Evolutionary conservation across 1,140 invertebrate genomes (phyloP), one percentile per base, ranked within the genome.

Genomic region (Temnothorax nylanderi): DNA sequence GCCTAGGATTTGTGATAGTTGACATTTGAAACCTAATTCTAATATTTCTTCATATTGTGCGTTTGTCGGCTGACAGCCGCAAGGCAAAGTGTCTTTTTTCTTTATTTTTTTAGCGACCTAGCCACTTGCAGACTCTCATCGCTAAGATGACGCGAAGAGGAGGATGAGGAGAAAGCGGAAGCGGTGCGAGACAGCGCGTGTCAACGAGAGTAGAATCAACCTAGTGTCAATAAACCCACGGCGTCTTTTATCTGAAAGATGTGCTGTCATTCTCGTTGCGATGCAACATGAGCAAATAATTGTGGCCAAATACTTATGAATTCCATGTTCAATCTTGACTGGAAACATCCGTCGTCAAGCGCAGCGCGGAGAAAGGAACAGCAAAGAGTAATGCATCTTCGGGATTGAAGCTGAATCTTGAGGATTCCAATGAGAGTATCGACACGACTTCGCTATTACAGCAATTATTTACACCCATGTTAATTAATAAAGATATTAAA

Each of bases 81-180:
- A 6, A 11, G 60, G 8, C 21, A 16, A 8, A 4, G n/a, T 32
- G 18, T 16, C 2, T n/a, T n/a, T 65, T 16, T 44, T n/a, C 26
- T 58, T 10, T 75, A 26, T 56, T 64, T 87, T 87, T 44, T 7
- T 13, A 81, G 10, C 11, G 21, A 82, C 65, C 67, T 62, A 78
- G 67, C 85, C 85, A 87, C 86, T 76, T 88, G 67, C 87, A 47
- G 58, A 74, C n/a, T 51, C 41, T 87, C 86, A 60, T 58, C 41
- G 41, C 18, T 13, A 34, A 69, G 37, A 18, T 18, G 18, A 58
- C 26, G 67, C 54, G 44, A 54, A 74, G 34, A 34, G 51, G 54
- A 26, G 51, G 44, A 54, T 54, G 34, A 34, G 51, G 64, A 26
- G 51, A 34, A 47, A 60, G 62, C 11, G 26, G 62, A 44, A 41